Base-by-base conservation (phyloP, 2,888 invertebrate genomes). In the Chaetoderma sp. region DNA sequence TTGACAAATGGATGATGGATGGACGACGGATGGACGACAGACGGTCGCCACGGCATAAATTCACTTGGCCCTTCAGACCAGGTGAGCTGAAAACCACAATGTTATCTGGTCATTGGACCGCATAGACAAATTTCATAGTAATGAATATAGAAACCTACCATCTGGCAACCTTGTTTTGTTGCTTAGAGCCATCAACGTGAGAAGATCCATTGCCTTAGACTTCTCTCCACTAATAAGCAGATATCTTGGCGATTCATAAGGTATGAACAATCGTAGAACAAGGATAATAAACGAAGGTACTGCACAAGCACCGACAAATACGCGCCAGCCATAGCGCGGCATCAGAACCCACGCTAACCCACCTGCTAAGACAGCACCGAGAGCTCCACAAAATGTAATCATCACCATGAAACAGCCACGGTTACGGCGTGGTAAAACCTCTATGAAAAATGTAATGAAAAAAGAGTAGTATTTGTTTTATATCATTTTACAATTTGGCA, bases 361-460 rank as follows among this genome's bases (percentile, higher is more conserved):
- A 2, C 77, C 76, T 10, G 78, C 73, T 33, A 73, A 70, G 21
- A 80, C 73, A 2, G 79, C 79, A 2, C 81, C 81, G 4, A 79
- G 58, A 0, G 79, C 78, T n/a, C 81, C 81, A 74, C 78, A 78
- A n/a, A 81, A 66, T 6, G 81, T 81, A 16, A 81, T 76, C 1
- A 75, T 72, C 6, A 81, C 78, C 75, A 81, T 76, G 5, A 73
- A 71, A 10, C 73, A 59, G 0, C 80, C 80, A 33, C 81, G 70
- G 18, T 75, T 77, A 55, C 72, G 71, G 27, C 63, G 69, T 10
- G 81, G 81, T 25, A 81, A 63, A 57, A 76, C 78, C 65, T 81
- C 81, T 81, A n/a, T n/a, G n/a, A n/a, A n/a, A 72, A 60, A 72
- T 71, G 27, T 6, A n/a, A n/a, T 32, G 18, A 23, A 57, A 39